These are phyloP conservation scores for Paracanthobrama guichenoti DNA, from an alignment of 2,113 vertebrate genomes.

Conservation along the genomic window DNA sequence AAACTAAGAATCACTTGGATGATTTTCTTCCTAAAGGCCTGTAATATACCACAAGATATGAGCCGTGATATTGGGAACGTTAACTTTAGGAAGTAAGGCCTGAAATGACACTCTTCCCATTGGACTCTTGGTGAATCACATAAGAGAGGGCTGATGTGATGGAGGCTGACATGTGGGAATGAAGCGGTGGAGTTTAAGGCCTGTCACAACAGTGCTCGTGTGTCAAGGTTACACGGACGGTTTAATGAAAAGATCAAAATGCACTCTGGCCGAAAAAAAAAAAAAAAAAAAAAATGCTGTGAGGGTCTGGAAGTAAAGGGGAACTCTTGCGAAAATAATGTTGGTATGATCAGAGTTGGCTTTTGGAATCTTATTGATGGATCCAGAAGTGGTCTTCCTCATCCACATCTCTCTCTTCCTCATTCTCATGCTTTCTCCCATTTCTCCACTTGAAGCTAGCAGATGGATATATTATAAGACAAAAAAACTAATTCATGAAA, in stretches of 20 bases:
- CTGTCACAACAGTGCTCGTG: slow-evolving; percentile 48
- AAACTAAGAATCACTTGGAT: slow-evolving; percentile 11
- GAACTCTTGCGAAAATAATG: slow-evolving; percentile 23
- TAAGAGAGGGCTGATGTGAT: slow-evolving; percentile 41
- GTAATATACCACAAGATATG: slow-evolving; percentile 6
- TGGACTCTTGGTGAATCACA: slow-evolving; percentile 5
- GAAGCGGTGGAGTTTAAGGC: slow-evolving; percentile 46
- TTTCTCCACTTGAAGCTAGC: slow-evolving; percentile 57
- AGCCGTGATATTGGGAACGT: not conserved
- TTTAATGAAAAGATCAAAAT: slow-evolving; percentile 45
- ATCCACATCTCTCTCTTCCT: slow-evolving; percentile 22
- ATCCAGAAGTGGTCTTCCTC: slow-evolving; percentile 12
- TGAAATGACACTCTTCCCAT: not conserved
- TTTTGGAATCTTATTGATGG: slow-evolving; percentile 13
- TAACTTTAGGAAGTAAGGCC: slow-evolving; percentile 30
- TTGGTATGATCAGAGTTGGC: slow-evolving; percentile 38
- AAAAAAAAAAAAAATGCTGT: not conserved
- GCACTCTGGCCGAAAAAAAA: slow-evolving; percentile 9
- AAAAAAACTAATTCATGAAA: slow-evolving; percentile 58
- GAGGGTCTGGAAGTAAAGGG: not conserved
- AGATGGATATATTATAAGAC: slow-evolving; percentile 61
- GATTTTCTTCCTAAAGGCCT: slow-evolving; percentile 19
- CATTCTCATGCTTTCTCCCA: slow-evolving; percentile 29
- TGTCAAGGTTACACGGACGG: slow-evolving; percentile 35
- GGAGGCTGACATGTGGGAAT: slow-evolving; percentile 45